Conservation (phyloP, 1,140 invertebrate species). For the Archivesica marissinica region DNA sequence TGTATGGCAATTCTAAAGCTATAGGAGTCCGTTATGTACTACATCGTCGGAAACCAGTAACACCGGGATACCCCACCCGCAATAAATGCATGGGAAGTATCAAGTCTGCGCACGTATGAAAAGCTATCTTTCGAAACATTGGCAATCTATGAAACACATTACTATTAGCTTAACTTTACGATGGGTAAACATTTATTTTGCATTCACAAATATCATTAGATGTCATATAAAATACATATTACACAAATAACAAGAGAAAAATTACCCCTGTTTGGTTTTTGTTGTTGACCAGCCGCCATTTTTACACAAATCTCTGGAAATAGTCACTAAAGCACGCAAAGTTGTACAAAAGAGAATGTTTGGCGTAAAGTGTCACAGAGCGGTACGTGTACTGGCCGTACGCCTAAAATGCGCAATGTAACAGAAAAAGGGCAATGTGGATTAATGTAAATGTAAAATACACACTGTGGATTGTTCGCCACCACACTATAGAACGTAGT, state of each 20-base stretch:
- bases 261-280: conserved; percentile 52
- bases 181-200: no score
- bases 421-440: no score
- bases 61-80: conserved; percentile 34
- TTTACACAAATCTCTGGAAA: conserved; percentile 61
- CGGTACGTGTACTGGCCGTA: no score
- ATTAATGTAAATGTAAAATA: no score
- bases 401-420: not conserved
- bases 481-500: no score
- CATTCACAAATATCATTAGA: no score
- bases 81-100: not conserved
- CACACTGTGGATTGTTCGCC: no score
- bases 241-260: conserved; percentile 22
- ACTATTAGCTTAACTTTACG: no score
- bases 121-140: not conserved
- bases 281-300: conserved; percentile 63
- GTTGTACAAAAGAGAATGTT: no score
- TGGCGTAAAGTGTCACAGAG: no score
- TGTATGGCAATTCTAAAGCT: not conserved
- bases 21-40: not conserved
- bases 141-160: no score
- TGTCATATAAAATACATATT: no score
- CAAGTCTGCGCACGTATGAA: conserved; percentile 12
- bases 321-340: not conserved
- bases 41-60: not conserved